Evolutionary conservation across 2,797 vertebrate species (phyloP).

Genomic region (Danio albolineatus): DNA sequence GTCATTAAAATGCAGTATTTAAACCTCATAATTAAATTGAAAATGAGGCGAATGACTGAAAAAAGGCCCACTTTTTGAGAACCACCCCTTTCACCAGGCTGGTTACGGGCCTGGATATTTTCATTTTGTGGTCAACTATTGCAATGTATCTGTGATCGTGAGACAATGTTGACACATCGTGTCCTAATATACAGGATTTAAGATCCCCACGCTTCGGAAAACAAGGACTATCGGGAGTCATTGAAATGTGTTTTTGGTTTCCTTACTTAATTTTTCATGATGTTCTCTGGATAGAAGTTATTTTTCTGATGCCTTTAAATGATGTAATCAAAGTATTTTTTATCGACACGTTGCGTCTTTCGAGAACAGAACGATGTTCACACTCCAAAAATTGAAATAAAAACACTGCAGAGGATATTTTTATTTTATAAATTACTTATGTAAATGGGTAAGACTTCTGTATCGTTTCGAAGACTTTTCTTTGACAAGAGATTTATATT

Average conservation of each 20-base stretch:
- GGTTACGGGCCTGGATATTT: background rate
- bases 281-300: conserved; percentile 48
- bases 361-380: conserved; percentile 30
- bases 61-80: too few species aligned
- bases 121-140: conserved; percentile 17
- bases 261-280: conserved; percentile 43
- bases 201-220: background rate
- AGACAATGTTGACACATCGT: conserved; percentile 23
- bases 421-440: conserved; percentile 72
- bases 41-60: too few species aligned
- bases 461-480: conserved; percentile 76
- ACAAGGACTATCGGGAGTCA: background rate
- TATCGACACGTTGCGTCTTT: conserved; percentile 43
- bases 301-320: conserved; percentile 58
- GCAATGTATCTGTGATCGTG: conserved; percentile 18
- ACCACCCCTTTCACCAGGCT: too few species aligned
- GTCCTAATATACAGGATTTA: conserved; percentile 5
- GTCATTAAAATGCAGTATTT: too few species aligned
- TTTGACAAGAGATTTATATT: conserved; percentile 86
- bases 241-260: conserved; percentile 38
- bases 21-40: too few species aligned
- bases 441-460: conserved; percentile 80
- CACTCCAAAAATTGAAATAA: conserved; percentile 63
- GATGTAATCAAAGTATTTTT: conserved; percentile 55
- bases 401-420: conserved; percentile 70